Conservation (phyloP, 2,888 invertebrate genomes). For the Drosophila testacea region DNA sequence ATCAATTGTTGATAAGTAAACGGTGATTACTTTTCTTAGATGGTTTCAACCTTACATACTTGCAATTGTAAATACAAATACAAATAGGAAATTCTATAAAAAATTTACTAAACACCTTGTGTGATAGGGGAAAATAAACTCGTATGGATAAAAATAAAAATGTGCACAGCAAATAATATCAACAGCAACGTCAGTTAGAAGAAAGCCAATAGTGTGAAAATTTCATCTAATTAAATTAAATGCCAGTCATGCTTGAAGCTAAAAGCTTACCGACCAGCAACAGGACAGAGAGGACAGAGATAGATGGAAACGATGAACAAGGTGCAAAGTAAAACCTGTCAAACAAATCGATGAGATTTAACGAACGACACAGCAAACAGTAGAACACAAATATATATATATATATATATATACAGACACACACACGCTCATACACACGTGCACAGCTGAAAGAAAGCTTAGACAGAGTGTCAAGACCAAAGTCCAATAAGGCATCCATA, state of each 20-base stretch:
- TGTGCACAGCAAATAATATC: slow-evolving; percentile 30
- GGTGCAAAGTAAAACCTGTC: slow-evolving; percentile 61
- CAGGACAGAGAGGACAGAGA: slow-evolving; percentile 1
- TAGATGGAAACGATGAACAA: slow-evolving; percentile 25
- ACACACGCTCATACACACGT: background rate
- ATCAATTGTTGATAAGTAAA: slow-evolving; percentile 59
- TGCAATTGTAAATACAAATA: background rate
- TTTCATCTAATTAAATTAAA: slow-evolving; percentile 74
- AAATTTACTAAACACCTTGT: slow-evolving; percentile 33
- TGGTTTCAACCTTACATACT: background rate
- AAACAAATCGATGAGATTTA: slow-evolving; percentile 75
- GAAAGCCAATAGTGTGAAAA: slow-evolving; percentile 71
- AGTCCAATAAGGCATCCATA: slow-evolving; percentile 29
- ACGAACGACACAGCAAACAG: slow-evolving; percentile 34
- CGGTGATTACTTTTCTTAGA: slow-evolving; percentile 24
- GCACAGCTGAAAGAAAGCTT: slow-evolving; percentile 23
- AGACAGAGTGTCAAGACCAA: slow-evolving; percentile 16
- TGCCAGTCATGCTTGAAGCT: slow-evolving; percentile 68
- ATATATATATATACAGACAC: background rate
- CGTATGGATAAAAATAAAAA: background rate
- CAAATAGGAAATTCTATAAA: slow-evolving; percentile 25
- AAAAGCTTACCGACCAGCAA: slow-evolving; percentile 24
- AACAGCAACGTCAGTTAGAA: slow-evolving; percentile 22
- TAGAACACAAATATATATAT: slow-evolving; percentile 6
- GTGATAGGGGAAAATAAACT: background rate